phyloP scores from a whole-genome alignment of 2,888 invertebrate species.

The Aquatica leii region DNA sequence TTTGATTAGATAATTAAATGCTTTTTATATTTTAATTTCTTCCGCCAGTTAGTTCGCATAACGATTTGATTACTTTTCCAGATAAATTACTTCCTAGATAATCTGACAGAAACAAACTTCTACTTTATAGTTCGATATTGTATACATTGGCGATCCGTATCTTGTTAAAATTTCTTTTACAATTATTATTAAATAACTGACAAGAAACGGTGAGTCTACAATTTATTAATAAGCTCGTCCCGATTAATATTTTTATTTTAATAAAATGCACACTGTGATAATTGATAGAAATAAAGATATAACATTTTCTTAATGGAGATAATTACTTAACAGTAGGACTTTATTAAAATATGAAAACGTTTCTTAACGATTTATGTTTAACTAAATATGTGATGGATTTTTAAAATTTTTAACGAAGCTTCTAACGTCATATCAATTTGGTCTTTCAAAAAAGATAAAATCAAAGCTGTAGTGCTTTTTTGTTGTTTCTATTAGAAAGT shows the following conservation, averaged over 20 bases:
- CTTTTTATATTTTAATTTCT: neutral
- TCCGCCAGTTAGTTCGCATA: neutral
- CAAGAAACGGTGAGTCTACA: constrained; percentile 3
- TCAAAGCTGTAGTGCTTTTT: too few relatives aligned
- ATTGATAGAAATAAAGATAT: constrained; percentile 4
- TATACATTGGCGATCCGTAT: neutral
- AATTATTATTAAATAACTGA: constrained; percentile 2
- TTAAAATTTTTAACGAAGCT: too few relatives aligned
- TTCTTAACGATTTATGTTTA: too few relatives aligned
- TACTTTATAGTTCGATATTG: neutral
- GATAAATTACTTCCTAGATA: constrained; percentile 4
- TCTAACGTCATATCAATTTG: too few relatives aligned
- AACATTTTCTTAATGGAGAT: neutral
- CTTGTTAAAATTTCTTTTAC: too few relatives aligned
- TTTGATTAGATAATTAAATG: constrained; percentile 12
- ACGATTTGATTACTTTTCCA: neutral
- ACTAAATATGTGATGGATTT: too few relatives aligned
- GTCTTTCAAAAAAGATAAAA: too few relatives aligned
- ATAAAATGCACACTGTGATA: neutral
- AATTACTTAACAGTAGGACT: constrained; percentile 3
- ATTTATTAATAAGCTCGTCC: neutral
- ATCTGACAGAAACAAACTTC: constrained; percentile 3
- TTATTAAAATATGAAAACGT: too few relatives aligned
- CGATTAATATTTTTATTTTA: neutral
- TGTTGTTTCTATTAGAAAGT: too few relatives aligned